These are phyloP conservation scores for Alectura lathami DNA, from an alignment of 2,113 vertebrate species.

Conservation along the genomic window DNA sequence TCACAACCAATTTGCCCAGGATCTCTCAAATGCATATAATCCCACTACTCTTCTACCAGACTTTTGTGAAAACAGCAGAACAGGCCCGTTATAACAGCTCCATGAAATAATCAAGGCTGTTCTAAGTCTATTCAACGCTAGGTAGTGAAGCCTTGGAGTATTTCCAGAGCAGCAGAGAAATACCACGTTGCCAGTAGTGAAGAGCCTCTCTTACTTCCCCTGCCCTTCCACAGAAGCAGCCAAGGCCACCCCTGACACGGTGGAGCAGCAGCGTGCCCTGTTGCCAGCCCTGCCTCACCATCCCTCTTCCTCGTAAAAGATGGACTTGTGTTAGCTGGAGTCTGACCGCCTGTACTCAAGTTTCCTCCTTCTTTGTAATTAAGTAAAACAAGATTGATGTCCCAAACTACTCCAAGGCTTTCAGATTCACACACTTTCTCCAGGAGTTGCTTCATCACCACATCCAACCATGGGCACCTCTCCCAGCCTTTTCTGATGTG, in stretches of 20 bases:
- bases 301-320: not conserved
- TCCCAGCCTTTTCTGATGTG: not conserved
- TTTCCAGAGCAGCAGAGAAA: not conserved
- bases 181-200: not conserved
- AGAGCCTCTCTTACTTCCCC: not conserved
- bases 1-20: not conserved
- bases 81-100: not conserved
- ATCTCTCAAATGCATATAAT: not conserved
- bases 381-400: not conserved
- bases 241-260: rapidly evolving
- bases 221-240: not conserved
- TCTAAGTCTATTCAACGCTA: not conserved
- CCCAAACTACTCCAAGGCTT: not conserved
- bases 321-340: not conserved
- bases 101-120: not conserved
- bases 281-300: not conserved
- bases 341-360: not conserved
- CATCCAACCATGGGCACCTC: not conserved
- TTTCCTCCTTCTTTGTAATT: not conserved
- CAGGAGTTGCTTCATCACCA: not conserved
- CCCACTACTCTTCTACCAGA: not conserved
- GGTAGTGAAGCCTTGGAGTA: not conserved
- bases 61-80: not conserved
- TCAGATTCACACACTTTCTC: not conserved
- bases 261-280: not conserved